These are phyloP conservation scores for Nasonovia ribisnigri DNA, from an alignment of 2,888 invertebrate species.

Conservation along the genomic window DNA sequence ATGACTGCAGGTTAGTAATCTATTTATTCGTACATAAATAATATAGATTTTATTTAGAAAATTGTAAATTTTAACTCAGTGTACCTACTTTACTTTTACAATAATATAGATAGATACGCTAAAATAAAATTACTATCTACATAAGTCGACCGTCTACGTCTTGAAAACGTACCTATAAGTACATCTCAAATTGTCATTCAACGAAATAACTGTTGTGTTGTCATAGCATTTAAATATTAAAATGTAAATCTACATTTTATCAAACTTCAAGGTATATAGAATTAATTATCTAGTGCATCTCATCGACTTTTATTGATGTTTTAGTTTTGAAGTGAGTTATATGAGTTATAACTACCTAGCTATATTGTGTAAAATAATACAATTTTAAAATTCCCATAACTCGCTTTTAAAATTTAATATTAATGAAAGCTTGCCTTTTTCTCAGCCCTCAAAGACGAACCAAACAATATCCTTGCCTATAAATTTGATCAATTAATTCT, in stretches of 20 bases:
- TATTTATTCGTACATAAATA: background rate
- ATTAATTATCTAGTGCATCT: background rate
- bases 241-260: background rate
- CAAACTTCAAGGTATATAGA: background rate
- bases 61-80: background rate
- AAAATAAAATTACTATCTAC: background rate
- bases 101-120: background rate
- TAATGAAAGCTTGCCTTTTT: background rate
- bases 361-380: background rate
- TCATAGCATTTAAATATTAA: background rate
- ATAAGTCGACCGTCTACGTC: background rate
- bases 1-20: background rate
- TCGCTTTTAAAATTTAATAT: background rate
- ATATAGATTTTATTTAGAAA: too few species aligned
- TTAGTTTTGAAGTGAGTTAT: background rate
- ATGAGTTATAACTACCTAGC: background rate
- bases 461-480: background rate
- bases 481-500: background rate
- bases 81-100: background rate
- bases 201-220: background rate
- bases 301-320: background rate
- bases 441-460: background rate
- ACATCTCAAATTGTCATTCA: background rate
- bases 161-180: background rate
- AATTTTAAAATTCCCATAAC: background rate